These are phyloP conservation scores for Luidia sarsii DNA, from an alignment of 53 echinoderm and acorn worm species.

Conservation along the genomic window DNA sequence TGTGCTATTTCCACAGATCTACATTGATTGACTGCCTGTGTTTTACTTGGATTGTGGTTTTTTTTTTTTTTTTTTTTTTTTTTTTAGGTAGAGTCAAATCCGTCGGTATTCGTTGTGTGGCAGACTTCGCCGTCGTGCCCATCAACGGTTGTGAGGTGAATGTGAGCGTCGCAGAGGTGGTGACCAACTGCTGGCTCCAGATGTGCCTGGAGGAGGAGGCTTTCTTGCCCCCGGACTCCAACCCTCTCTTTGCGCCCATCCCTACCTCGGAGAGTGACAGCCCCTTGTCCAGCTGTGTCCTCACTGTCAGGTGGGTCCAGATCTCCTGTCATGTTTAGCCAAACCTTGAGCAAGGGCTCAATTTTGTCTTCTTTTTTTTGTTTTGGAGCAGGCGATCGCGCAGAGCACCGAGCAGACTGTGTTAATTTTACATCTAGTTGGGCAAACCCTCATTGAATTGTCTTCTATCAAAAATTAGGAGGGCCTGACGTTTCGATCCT, in stretches of 20 bases:
- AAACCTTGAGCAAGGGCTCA: too few relatives aligned
- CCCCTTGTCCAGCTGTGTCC: slow-evolving; percentile 74
- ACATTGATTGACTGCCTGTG: too few relatives aligned
- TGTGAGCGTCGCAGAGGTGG: slow-evolving; percentile 66
- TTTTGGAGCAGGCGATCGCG: background rate
- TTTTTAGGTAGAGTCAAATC: slow-evolving; percentile 59
- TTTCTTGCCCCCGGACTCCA: slow-evolving; percentile 55
- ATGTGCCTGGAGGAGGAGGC: slow-evolving; percentile 76
- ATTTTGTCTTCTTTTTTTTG: background rate
- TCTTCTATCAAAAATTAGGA: too few relatives aligned
- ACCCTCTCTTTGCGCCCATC: slow-evolving; percentile 81
- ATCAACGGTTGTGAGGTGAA: slow-evolving; percentile 65
- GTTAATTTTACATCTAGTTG: too few relatives aligned
- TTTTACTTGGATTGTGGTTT: too few relatives aligned
- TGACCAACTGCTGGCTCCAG: slow-evolving; percentile 93
- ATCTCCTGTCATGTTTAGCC: background rate
- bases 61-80: too few relatives aligned
- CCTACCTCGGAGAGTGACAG: slow-evolving; percentile 29
- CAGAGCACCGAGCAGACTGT: too few relatives aligned
- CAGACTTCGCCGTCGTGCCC: slow-evolving; percentile 90
- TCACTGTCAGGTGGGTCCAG: slow-evolving; percentile 77
- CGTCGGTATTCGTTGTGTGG: slow-evolving; percentile 37
- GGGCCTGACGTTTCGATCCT: too few relatives aligned
- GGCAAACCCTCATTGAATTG: too few relatives aligned
- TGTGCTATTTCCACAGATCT: too few relatives aligned